These are phyloP conservation scores for Mastomys natalensis DNA, from an alignment of 2,113 vertebrate genomes.

Conservation along the genomic window DNA sequence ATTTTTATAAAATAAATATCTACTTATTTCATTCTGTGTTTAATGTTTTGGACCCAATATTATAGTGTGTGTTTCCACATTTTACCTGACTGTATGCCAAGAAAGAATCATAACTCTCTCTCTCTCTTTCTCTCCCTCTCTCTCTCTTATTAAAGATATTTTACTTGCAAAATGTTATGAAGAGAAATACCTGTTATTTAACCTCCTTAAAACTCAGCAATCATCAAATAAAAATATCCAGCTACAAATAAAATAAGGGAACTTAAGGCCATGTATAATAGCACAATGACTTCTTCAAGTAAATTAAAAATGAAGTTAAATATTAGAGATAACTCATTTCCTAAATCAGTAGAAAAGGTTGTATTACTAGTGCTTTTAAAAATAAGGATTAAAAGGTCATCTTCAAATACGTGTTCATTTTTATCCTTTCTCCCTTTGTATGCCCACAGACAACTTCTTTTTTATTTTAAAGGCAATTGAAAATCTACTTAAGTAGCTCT, in stretches of 20 bases:
- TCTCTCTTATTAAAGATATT: not conserved
- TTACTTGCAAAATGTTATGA: conserved; percentile 30
- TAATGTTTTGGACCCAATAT: not conserved
- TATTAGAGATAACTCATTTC: conserved; percentile 22
- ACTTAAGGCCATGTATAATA: conserved; percentile 40
- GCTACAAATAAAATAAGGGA: not conserved
- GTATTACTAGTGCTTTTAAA: conserved; percentile 46
- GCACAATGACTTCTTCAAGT: conserved; percentile 29
- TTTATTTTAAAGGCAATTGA: conserved; percentile 59
- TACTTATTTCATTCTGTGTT: not conserved
- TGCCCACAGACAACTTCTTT: not conserved
- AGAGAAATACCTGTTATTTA: conserved; percentile 40
- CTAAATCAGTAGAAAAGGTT: conserved; percentile 56
- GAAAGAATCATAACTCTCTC: not conserved
- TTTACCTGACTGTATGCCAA: not conserved
- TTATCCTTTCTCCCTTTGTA: not conserved
- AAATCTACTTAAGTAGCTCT: conserved; percentile 64
- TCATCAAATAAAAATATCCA: not conserved
- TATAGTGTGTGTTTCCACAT: not conserved
- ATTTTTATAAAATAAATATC: not conserved
- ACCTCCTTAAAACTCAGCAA: not conserved
- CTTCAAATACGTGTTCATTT: conserved; percentile 58
- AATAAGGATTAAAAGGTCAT: conserved; percentile 58
- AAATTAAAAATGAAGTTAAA: conserved; percentile 59
- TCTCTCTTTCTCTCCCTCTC: not conserved